Conservation (phyloP, 1,140 invertebrate species). For the Drosophila tropicalis region DNA sequence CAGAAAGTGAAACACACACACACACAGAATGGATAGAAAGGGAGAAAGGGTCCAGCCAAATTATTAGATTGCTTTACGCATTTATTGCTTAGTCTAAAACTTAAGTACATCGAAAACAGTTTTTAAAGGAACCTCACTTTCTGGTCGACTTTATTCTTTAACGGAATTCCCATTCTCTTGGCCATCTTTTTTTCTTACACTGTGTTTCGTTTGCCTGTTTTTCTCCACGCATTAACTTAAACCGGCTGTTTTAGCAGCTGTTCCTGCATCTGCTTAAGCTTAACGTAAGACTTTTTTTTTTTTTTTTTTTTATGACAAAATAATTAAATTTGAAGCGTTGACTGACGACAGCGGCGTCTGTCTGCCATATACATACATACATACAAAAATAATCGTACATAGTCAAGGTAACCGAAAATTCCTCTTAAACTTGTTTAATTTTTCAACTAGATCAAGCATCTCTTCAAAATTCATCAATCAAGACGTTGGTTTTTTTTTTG, state of each 20-base stretch:
- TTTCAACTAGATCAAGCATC: not conserved
- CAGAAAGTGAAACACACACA: no score
- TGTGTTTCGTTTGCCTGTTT: no score
- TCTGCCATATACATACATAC: not conserved
- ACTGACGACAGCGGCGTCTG: not conserved
- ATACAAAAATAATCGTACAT: not conserved
- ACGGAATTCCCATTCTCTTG: not conserved
- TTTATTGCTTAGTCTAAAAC: no score
- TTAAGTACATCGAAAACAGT: no score
- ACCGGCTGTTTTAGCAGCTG: constrained; percentile 68
- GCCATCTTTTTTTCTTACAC: not conserved
- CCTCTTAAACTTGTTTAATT: constrained; percentile 11
- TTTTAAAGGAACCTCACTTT: not conserved
- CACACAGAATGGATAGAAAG: no score
- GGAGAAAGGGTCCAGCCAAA: no score
- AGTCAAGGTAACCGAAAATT: constrained; percentile 11
- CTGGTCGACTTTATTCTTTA: not conserved
- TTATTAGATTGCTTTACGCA: no score
- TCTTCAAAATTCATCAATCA: constrained; percentile 10
- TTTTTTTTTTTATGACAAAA: constrained; percentile 48
- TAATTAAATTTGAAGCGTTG: constrained; percentile 43
- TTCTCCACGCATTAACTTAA: constrained; percentile 21
- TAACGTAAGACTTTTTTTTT: constrained; percentile 29
- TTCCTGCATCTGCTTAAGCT: constrained; percentile 43
- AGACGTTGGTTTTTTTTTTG: no score